Base-by-base conservation (phyloP, 2,113 vertebrate species). In the Myiagra hebetior region DNA sequence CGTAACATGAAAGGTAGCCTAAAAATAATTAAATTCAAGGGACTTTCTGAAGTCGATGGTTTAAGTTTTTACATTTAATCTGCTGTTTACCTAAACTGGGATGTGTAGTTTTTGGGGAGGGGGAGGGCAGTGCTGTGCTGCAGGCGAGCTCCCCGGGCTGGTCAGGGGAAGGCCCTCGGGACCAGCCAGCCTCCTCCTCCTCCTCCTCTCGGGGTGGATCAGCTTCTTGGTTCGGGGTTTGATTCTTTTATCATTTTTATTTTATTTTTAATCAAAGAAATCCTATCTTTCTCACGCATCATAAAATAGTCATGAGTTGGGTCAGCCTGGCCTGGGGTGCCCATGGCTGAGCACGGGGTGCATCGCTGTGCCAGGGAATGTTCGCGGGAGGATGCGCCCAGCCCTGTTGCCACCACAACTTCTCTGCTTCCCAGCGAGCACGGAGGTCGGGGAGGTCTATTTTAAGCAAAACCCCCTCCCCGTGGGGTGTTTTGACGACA, bases 1-100 rank as follows among this genome's bases (percentile, higher is more conserved):
- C 98, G 98, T 99, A 99, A 99, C 98, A 98, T 98, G 98, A 98
- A 98, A 98, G 98, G 98, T 99, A 99, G 99, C 98, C 98, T 99
- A 98, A 98, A 98, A 98, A 97, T 68, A 95, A 97, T 98, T 97
- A 98, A 98, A 98, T 97, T 98, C 96, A 98, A 97, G 97, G 98
- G 98, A 98, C 98, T 98, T 98, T 98, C 95, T 97, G 97, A 98
- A 97, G 94, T 97, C 93, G 91, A 94, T 96, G 97, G 97, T 95
- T 95, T 98, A 98, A 97, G 98, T 98, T 98, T 98, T 98, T 98
- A 98, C 98, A 98, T 98, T 98, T 98, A 98, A 98, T 98, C 98
- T 98, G 98, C 98, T 98, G 98, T 99, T 98, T 98, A 99, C 98
- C 98, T 98, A 97, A 97, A 98, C 96, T 89, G 98, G 93, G 97